Base-by-base conservation (phyloP, 2,113 vertebrate genomes). In the Myrmecophaga tridactyla region DNA sequence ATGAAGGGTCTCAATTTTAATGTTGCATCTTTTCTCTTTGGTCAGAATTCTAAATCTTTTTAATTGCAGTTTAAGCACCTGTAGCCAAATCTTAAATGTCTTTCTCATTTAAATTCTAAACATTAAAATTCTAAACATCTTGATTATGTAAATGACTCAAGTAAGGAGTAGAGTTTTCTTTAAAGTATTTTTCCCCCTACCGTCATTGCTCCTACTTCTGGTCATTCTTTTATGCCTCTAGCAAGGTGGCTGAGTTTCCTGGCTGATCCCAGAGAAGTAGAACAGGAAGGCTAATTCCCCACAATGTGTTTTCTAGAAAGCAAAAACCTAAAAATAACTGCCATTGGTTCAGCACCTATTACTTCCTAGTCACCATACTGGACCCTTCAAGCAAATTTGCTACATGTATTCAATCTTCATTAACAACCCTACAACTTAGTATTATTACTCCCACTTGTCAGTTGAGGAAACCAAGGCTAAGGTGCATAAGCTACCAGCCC, bases 81-180 rank as follows among this genome's bases (percentile, higher is more conserved):
- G 96, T 92, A 94, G 82, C 81, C 88, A 92, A 94, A 90, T 58
- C 77, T 94, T 92, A 95, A 97, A 86, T 95, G 92, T 80, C 94
- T 81, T 96, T 95, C 92, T 96, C 90, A 96, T 97, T 97, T 94
- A 96, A 96, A 97, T 97, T 92, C 92, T 73, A 94, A 90, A 92
- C 85, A 94, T 96, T 93, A 97, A 96, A 90, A 96, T 96, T 94
- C 92, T 73, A 72, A 95, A 83, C 58, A 94, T 94, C 81, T 91
- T 34, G 6, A 78, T 95, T 92, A 97, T 96, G 78, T 90, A 95
- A 96, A 96, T 95, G 86, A 46, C 72, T 53, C 69, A 95, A 93
- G 76, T 46, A 73, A 86, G 43, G 88, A 88, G 2, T 53, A 90
- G 51, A 58, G n/a, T 73, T 88, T 89, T 82, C 25, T 93, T 89